Percentiles rank a stretch among this genome's conserved stretches.
Conservation (phyloP, 2,888 invertebrate genomes). For the Acanthopleura granulata region DNA sequence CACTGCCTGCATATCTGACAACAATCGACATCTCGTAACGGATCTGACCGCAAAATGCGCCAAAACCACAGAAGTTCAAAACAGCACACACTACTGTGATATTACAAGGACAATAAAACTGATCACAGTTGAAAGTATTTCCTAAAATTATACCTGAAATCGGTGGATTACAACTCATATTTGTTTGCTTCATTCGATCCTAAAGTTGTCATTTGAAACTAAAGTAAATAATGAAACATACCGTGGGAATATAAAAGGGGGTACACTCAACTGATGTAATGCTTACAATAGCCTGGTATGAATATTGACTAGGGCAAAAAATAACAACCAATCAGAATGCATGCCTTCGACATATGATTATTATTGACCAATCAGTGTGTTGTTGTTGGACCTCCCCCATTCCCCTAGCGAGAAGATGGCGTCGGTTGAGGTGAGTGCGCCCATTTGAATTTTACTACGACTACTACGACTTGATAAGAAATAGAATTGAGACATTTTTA, state of each 20-base stretch:
- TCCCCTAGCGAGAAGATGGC: constrained; percentile 50
- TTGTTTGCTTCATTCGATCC: too few relatives aligned
- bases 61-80: too few relatives aligned
- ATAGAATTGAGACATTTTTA: neutral
- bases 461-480: neutral
- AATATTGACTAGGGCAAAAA: neutral
- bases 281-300: neutral
- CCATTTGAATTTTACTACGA: constrained; percentile 35
- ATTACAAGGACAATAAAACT: too few relatives aligned
- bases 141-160: too few relatives aligned
- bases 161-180: too few relatives aligned
- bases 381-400: constrained; percentile 24
- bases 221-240: too few relatives aligned
- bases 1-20: too few relatives aligned
- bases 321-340: neutral
- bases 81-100: too few relatives aligned
- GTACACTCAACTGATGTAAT: neutral
- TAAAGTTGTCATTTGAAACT: too few relatives aligned
- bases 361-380: constrained; percentile 25
- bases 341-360: constrained; percentile 4
- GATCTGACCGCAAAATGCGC: too few relatives aligned
- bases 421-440: constrained; percentile 58
- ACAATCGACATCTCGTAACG: too few relatives aligned
- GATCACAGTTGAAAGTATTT: too few relatives aligned
- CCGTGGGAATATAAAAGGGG: neutral